These are phyloP conservation scores for Procambarus clarkii DNA, from an alignment of 1,140 invertebrate genomes.

Conservation along the genomic window DNA sequence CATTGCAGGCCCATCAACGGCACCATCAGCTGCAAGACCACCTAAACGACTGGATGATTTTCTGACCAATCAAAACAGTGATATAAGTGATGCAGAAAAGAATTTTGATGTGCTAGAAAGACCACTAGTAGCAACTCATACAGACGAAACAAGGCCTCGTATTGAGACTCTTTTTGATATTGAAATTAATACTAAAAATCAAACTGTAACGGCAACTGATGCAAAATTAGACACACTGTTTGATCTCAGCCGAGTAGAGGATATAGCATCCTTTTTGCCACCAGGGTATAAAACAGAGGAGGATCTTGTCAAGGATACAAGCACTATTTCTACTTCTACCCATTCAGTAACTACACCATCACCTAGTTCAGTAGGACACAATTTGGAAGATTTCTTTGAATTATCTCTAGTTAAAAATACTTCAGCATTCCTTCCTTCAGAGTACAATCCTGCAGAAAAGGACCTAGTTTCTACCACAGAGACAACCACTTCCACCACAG, in stretches of 20 bases:
- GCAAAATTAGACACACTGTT: conserved; percentile 48
- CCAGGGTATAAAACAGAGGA: conserved; percentile 78
- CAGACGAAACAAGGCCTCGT: conserved; percentile 19
- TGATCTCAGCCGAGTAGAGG: conserved; percentile 72
- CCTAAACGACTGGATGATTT: conserved; percentile 38
- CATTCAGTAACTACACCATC: neutral
- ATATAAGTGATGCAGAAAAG: neutral
- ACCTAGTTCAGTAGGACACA: neutral
- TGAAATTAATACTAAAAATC: conserved; percentile 54
- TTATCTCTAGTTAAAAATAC: neutral
- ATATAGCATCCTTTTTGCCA: conserved; percentile 81
- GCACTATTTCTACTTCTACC: neutral
- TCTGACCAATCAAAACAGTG: conserved; percentile 4
- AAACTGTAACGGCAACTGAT: conserved; percentile 49
- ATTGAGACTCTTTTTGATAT: conserved; percentile 62
- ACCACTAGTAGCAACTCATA: neutral
- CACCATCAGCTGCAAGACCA: conserved; percentile 14
- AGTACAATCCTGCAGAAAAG: neutral
- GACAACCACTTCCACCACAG: neutral
- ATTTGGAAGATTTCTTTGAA: neutral
- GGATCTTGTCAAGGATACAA: neutral
- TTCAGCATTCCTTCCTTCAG: neutral
- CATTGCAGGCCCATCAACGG: neutral
- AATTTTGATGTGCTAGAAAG: neutral
- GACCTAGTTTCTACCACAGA: neutral